Base-by-base conservation (phyloP, 2,888 invertebrate species). In the Diarsia dahlii region DNA sequence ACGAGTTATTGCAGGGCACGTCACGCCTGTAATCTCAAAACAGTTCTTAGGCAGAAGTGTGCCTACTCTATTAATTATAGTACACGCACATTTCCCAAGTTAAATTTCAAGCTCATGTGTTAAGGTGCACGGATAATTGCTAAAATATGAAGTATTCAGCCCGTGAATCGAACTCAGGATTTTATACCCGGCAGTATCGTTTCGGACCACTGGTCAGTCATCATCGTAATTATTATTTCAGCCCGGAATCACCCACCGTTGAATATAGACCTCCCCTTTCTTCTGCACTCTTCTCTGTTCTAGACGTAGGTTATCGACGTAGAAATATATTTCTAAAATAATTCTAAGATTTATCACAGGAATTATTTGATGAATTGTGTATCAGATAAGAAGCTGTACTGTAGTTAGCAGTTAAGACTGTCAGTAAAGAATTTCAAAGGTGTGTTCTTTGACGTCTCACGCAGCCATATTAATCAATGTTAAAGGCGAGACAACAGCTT, bases 361-460 rank as follows among this genome's bases (percentile, higher is more conserved):
- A 66, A 60, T 50, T 45, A 56, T 50, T 81, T 52, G 6, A 52
- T 65, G n/a, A 54, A 68, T 39, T 64, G 20, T 28, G 28, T 13
- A 77, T 60, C 20, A 68, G 68, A 60, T 68, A 60, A 48, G n/a
- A 48, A 58, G 68, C 46, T 68, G 15, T 54, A 67, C 23, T 1
- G 45, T 20, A 56, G 45, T 23, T 71, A 15, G 46, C 54, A 62
- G 54, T 23, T 54, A 20, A 63, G 13, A 54, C 63, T 68, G 58
- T 13, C 67, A 50, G 15, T 68, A 64, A 71, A 71, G 80, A 81
- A 74, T 81, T 81, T 74, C 20, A 65, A 74, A 81, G 85, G 81
- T 62, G 74, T 84, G 81, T 71, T 80, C 18, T 60, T 84, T 80
- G 84, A 81, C 48, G 63, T 74, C 60, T 60, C 62, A 66, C 74